These are phyloP conservation scores for Spea multiplicata DNA, from an alignment of 2,113 vertebrate species.

Conservation along the genomic window DNA sequence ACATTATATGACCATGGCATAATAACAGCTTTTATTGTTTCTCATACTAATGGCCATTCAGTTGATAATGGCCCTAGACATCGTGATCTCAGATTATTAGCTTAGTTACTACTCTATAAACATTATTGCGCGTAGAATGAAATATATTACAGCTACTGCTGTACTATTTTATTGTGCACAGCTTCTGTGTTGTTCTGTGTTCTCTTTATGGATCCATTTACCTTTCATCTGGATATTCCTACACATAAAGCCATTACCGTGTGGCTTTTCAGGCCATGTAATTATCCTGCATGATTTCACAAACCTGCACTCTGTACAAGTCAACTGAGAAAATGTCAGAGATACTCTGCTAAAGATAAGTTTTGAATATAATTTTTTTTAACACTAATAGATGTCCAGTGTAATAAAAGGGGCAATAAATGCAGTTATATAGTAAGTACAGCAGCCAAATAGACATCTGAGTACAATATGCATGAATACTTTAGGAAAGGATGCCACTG, in stretches of 20 bases:
- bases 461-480: no score
- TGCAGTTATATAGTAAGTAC: no score
- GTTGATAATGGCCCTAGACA: neutral
- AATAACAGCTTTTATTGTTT: neutral
- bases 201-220: neutral
- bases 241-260: neutral
- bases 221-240: neutral
- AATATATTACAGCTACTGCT: neutral
- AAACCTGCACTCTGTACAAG: no score
- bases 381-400: no score
- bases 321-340: no score
- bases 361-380: no score
- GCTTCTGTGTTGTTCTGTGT: neutral
- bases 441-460: no score
- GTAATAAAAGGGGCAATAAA: no score
- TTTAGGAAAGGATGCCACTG: no score
- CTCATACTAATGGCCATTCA: neutral
- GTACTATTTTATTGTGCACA: neutral
- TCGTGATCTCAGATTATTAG: neutral
- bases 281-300: no score
- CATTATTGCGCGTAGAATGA: neutral
- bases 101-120: neutral
- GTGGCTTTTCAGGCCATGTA: no score
- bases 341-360: no score
- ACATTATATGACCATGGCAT: neutral